Conservation (phyloP, 1,140 invertebrate species). For the Oryzaephilus surinamensis region DNA sequence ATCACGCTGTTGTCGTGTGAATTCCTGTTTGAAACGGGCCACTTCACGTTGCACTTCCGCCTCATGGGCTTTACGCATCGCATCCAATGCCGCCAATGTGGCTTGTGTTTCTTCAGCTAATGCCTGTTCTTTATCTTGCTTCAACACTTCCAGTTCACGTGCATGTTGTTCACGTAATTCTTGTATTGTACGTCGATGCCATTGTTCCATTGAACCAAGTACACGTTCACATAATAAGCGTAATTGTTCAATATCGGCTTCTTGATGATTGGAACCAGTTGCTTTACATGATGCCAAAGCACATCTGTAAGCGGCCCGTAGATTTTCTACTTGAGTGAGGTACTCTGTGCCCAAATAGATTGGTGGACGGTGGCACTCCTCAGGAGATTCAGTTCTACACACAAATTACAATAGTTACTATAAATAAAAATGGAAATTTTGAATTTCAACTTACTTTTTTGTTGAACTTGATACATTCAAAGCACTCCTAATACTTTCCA, state of each 20-base stretch:
- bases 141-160: conserved; percentile 58
- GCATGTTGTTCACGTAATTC: conserved; percentile 79
- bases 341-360: conserved; percentile 58
- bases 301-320: conserved; percentile 58
- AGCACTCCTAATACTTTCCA: conserved; percentile 19
- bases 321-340: conserved; percentile 61
- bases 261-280: conserved; percentile 61
- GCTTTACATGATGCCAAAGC: conserved; percentile 55
- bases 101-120: conserved; percentile 81
- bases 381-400: conserved; percentile 19
- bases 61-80: conserved; percentile 87
- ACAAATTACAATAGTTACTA: conserved; percentile 2
- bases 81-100: conserved; percentile 72
- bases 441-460: too few species aligned
- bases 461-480: too few species aligned
- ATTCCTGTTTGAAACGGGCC: conserved; percentile 76
- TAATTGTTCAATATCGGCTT: conserved; percentile 77
- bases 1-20: conserved; percentile 56
- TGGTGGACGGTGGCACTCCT: conserved; percentile 27
- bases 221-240: conserved; percentile 78
- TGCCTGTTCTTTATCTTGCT: conserved; percentile 78
- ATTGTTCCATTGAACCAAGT: conserved; percentile 75
- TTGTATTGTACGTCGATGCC: conserved; percentile 70
- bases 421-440: too few species aligned
- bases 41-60: conserved; percentile 82